Percentiles rank a stretch among this genome's conserved stretches.
These are phyloP conservation scores for Hemitrygon akajei DNA, from an alignment of 2,797 vertebrate species.

Conservation along the genomic window DNA sequence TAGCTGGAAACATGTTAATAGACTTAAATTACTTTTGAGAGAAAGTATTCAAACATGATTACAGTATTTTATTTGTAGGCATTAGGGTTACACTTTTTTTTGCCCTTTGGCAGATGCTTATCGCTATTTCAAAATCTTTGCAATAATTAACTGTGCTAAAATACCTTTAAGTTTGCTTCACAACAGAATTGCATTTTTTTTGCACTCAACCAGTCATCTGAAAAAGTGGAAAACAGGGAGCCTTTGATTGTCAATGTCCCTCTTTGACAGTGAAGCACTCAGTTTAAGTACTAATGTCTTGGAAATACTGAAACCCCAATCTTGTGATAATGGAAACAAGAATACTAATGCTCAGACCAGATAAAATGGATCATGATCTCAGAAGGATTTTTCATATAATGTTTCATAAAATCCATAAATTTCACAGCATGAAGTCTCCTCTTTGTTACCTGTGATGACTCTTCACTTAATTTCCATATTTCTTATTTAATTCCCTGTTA, in stretches of 20 bases:
- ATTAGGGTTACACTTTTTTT: neutral
- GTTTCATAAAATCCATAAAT: neutral
- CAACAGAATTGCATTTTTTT: neutral
- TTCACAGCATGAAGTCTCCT: neutral
- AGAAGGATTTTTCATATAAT: neutral
- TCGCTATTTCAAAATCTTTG: neutral
- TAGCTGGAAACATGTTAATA: neutral
- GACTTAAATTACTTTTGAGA: neutral
- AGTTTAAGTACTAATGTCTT: neutral
- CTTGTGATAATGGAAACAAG: no score
- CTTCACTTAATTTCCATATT: neutral
- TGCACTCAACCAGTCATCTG: neutral
- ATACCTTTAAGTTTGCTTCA: neutral
- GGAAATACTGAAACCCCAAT: neutral
- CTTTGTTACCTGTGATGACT: neutral
- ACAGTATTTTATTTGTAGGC: neutral
- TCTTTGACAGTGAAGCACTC: neutral
- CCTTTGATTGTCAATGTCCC: neutral
- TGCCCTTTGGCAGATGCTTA: neutral
- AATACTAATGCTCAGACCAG: no score
- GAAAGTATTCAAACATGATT: no score
- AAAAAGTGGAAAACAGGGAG: neutral
- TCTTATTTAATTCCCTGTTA: neutral
- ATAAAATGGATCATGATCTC: no score
- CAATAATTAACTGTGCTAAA: neutral